Percentiles rank a stretch among this genome's conserved stretches.
Evolutionary conservation across 2,797 vertebrate genomes (phyloP).

Genomic region (Mus spretus): DNA sequence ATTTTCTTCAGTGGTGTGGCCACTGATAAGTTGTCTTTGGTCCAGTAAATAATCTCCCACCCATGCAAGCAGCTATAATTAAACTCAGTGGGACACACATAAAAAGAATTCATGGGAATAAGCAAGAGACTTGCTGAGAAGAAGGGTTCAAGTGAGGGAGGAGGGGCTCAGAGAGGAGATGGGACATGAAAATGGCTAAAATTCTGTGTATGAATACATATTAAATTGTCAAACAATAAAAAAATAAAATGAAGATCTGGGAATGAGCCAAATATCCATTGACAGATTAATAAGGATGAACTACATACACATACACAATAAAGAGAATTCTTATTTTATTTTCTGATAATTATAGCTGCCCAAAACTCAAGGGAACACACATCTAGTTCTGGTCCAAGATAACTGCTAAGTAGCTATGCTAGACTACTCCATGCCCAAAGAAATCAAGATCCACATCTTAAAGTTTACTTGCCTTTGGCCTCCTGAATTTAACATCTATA

Average conservation of each 20-base stretch:
- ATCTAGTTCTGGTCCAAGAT: conserved; percentile 79
- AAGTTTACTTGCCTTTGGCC: conserved; percentile 70
- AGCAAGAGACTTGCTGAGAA: neutral
- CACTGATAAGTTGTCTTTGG: conserved; percentile 15
- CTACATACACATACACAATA: neutral
- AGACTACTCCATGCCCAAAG: conserved; percentile 64
- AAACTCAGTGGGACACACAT: conserved; percentile 5
- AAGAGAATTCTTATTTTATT: conserved; percentile 71
- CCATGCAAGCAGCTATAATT: neutral
- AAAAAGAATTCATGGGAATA: neutral
- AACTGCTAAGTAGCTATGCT: neutral
- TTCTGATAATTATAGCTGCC: conserved; percentile 74
- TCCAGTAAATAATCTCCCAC: conserved; percentile 25
- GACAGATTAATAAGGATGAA: neutral
- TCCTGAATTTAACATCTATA: conserved; percentile 82
- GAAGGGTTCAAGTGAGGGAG: neutral
- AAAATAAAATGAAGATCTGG: neutral
- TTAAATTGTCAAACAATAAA: neutral
- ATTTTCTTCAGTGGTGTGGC: conserved; percentile 18
- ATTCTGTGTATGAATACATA: neutral
- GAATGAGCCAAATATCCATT: neutral
- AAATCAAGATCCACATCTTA: conserved; percentile 64
- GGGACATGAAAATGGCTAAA: neutral
- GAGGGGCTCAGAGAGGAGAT: neutral
- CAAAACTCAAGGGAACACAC: conserved; percentile 79